Percentiles rank a stretch among this genome's conserved stretches.
Evolutionary conservation across 1,140 invertebrate species (phyloP).

Genomic region (Micrasema longulum): DNA sequence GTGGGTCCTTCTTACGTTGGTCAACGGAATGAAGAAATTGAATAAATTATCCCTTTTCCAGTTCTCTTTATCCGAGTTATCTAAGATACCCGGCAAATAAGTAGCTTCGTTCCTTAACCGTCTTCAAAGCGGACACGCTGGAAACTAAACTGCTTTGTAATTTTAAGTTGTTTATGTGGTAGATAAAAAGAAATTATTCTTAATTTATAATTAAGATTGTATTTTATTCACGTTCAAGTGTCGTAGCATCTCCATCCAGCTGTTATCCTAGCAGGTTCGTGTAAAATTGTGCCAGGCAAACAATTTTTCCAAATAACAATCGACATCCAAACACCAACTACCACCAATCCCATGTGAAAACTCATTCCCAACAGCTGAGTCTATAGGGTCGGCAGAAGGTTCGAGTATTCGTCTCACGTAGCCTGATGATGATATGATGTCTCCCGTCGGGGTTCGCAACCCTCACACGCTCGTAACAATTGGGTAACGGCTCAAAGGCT

Average conservation of each 20-base stretch:
- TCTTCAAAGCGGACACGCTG: background rate
- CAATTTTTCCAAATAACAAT: conserved; percentile 10
- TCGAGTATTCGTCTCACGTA: conserved; percentile 33
- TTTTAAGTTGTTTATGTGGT: background rate
- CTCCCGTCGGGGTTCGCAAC: conserved; percentile 12
- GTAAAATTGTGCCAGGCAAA: no score
- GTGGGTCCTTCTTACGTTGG: conserved; percentile 9
- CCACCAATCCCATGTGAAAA: conserved; percentile 41
- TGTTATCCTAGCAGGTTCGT: no score
- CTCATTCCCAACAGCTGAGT: background rate
- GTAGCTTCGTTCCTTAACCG: no score
- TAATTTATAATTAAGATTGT: no score
- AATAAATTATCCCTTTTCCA: conserved; percentile 44
- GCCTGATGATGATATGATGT: conserved; percentile 39
- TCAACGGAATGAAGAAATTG: conserved; percentile 27
- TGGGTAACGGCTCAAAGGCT: conserved; percentile 32
- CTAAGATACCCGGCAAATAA: no score
- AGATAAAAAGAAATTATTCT: background rate
- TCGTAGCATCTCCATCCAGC: no score
- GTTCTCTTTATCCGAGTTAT: background rate
- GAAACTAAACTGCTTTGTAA: background rate
- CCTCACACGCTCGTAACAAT: conserved; percentile 37
- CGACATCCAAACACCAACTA: conserved; percentile 3
- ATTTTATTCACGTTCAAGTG: no score
- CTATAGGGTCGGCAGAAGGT: background rate